Evolutionary conservation across 1,140 invertebrate species (phyloP).

Genomic region (Trichonephila inaurata): DNA sequence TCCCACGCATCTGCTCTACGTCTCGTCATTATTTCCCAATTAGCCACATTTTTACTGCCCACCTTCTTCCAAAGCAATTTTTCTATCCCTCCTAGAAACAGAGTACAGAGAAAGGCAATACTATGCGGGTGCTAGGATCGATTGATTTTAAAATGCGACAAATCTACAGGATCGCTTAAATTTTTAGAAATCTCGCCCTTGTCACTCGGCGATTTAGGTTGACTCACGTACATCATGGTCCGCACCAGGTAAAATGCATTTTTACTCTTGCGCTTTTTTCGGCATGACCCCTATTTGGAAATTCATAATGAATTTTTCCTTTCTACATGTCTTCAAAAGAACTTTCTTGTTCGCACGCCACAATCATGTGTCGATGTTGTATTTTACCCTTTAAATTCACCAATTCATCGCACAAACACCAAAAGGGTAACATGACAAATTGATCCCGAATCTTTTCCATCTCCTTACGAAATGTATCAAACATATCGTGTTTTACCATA

Average conservation of each 20-base stretch:
- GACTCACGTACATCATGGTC: not conserved
- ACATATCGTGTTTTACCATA: not conserved
- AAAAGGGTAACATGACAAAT: not conserved
- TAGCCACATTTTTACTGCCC: not conserved
- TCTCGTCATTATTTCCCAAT: too few relatives aligned
- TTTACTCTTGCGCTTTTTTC: not conserved
- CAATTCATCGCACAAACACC: not conserved
- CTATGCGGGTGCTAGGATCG: not conserved
- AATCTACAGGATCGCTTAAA: rapidly evolving
- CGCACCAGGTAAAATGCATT: not conserved
- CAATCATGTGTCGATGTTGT: not conserved
- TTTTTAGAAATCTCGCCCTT: not conserved
- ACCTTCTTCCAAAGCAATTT: not conserved
- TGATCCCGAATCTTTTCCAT: not conserved
- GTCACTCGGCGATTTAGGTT: not conserved
- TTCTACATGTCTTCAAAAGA: not conserved
- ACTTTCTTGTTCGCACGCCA: not conserved
- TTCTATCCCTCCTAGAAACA: not conserved
- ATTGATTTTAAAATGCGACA: not conserved
- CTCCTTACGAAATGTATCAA: not conserved
- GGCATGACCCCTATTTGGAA: not conserved
- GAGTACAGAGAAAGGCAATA: not conserved
- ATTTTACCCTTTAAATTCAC: rapidly evolving
- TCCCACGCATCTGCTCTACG: too few relatives aligned
- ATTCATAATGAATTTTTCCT: not conserved